A percentile compares a stretch with the other conserved stretches of the same genome.
phyloP scores from a whole-genome alignment of 2,797 vertebrate species.

The Liparis tanakae region DNA sequence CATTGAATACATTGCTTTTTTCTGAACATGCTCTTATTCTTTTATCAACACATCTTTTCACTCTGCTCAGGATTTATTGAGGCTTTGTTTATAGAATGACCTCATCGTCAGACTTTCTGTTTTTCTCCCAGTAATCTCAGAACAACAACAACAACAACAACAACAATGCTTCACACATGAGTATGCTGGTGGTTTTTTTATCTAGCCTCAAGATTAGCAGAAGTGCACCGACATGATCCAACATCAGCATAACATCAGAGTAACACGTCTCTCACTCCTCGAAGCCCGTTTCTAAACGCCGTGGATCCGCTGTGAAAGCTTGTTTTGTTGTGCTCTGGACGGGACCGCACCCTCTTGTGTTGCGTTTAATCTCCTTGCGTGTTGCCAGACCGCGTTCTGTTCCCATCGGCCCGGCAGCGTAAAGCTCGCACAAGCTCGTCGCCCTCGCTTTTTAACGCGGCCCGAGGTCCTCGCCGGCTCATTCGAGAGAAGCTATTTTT shows the following conservation, averaged over 20 bases:
- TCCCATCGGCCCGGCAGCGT: slow-evolving; percentile 36
- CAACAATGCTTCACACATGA: slow-evolving; percentile 9
- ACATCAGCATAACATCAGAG: slow-evolving; percentile 26
- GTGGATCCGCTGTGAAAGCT: slow-evolving; percentile 25
- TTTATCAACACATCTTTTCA: neutral
- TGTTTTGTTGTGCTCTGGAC: slow-evolving; percentile 24
- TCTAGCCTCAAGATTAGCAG: neutral
- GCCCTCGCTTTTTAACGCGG: slow-evolving; percentile 32
- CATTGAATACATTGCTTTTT: neutral
- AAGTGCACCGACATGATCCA: slow-evolving; percentile 28
- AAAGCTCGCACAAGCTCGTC: slow-evolving; percentile 1
- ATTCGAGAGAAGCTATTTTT: slow-evolving; percentile 72
- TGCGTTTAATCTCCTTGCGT: slow-evolving; percentile 42
- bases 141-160: slow-evolving; percentile 4
- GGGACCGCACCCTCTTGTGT: slow-evolving; percentile 33
- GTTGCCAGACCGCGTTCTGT: slow-evolving; percentile 33
- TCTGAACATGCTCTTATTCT: neutral
- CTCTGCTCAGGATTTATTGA: slow-evolving; percentile 6
- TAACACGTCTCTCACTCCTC: slow-evolving; percentile 34
- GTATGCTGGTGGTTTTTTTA: slow-evolving; percentile 3
- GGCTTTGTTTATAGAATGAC: slow-evolving; percentile 23
- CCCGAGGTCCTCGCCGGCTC: slow-evolving; percentile 27
- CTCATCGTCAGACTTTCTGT: slow-evolving; percentile 1
- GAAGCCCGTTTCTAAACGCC: slow-evolving; percentile 19
- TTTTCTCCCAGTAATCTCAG: slow-evolving; percentile 19